Base-by-base conservation (phyloP, 2,888 invertebrate species). In the Drosophila subsilvestris region DNA sequence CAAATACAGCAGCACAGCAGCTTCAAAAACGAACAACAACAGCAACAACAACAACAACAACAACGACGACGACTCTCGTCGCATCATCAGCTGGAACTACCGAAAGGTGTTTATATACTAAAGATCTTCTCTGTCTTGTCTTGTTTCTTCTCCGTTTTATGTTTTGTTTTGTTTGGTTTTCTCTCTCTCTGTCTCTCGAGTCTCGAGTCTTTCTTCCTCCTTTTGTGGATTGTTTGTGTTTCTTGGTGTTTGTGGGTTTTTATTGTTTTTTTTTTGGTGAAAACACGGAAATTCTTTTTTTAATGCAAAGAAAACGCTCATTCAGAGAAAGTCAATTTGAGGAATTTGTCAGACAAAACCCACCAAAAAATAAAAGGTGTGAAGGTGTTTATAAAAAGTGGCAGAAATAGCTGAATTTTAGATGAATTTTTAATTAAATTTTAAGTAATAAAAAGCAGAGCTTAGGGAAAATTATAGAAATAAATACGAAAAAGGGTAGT, bases 71-170 rank as follows among this genome's bases (percentile, higher is more conserved):
- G 25, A 22, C 73, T 59, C 14, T 37, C 37, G n/a, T 43, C 55
- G 45, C 72, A 25, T 47, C 63, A 66, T 73, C 73, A 73, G 73
- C 73, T 73, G 73, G 60, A 37, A 58, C 54, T 44, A 54, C 65
- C 66, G 71, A 75, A 37, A 75, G 75, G 75, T 75, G 75, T 70
- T 75, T 70, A 75, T 75, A 60, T 62, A 42, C 17, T 20, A 45
- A 44, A 55, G 53, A 69, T 59, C 42, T 44, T 47, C 25, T 29
- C 54, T 55, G 45, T 55, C 45, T 55, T 51, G 9, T 32, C 49
- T 53, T 42, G 12, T 53, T 42, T 59, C 43, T 44, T 18, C 17
- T 27, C 47, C 29, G 14, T 25, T 50, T 29, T 44, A 17, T 18
- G 29, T 57, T 22, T 58, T 43, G 9, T 51, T 61, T 73, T 57